Base-by-base conservation (phyloP, 2,113 vertebrate genomes). In the Rana temporaria region DNA sequence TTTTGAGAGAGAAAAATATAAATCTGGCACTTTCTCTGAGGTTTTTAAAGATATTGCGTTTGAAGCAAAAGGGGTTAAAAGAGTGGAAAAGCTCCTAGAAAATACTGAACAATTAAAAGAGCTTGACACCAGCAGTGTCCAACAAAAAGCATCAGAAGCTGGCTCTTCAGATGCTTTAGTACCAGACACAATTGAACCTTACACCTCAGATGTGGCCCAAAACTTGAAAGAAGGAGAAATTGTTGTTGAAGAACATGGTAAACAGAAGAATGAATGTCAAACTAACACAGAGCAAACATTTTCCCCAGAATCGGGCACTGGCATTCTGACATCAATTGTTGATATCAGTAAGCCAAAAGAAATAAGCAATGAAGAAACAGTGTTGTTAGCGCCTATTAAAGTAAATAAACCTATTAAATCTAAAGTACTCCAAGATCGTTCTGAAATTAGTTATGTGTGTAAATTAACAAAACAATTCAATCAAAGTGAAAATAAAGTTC, bases 1-100 rank as follows among this genome's bases (percentile, higher is more conserved):
- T 64, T 85, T 89, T 72, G 92, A 93, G 71, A 91, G 81, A 84
- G 89, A 92, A 14, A 86, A 82, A 16, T 19, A 32, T 20, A 75
- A 62, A 60, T n/a, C 38, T 4, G 32, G 26, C 9, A n/a, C 71
- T 57, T 73, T 73, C 57, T 73, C 34, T 38, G 71, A 74, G 17
- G 55, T 74, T 48, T 14, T 9, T 12, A 48, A 48, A 48, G 42
- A 48, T 48, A 14, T 14, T 48, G 9, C 9, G 1, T 48, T 48
- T 48, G 42, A 48, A 22, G 12, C 55, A 38, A 12, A 6, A 16
- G 56, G 24, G 1, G 1, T 56, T 42, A 75, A n/a, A n/a, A n/a
- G 34, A 42, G 60, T 38, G 1, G 30, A 74, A 4, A 60, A 32
- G 11, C 3, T 74, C 20, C 5, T 56, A 4, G 14, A 60, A 60